Evolutionary conservation across 2,113 vertebrate genomes (phyloP), one percentile per base, ranked within the genome.

Genomic region (Rhea pennata): DNA sequence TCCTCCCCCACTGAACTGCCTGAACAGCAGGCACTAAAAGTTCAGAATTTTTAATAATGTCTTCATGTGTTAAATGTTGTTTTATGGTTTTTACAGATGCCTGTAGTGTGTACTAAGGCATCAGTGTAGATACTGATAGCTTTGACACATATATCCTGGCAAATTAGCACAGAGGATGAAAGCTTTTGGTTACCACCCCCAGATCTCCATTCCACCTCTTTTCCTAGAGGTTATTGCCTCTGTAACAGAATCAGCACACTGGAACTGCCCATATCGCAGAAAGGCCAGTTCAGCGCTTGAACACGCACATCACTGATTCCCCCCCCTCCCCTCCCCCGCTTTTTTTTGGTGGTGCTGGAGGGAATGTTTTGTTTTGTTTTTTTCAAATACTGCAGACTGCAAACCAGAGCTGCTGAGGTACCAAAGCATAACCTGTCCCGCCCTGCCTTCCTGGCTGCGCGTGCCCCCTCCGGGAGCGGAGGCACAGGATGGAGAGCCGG

Each of bases 161-260:
- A 10, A 31, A 50, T 27, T 0, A 33, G 27, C 0, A 5, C 2
- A 56, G 44, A 54, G 8, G 40, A 39, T 0, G 20, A 42, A 58
- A 15, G 54, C 27, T 58, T 46, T 29, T 58, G 31, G 27, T 58
- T 17, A 31, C 54, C 56, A n/a, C 5, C 31, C 4, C n/a, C 3
- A 13, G 20, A 29, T 5, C 67, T 23, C 33, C 29, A 26, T 24
- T 11, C 21, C 71, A 53, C 2, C 50, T 54, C 66, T 22, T 22
- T 58, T 20, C 53, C 69, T 26, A 9, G 8, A 36, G 75, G 17
- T 1, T 24, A 4, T 19, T 64, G 33, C 39, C 46, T 27, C 44
- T 10, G 33, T 26, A 42, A 70, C 17, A 31, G 20, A 54, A 12
- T 36, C 44, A 42, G 20, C 54, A 84, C 16, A 6, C 46, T 19